Conservation (phyloP, 2,797 vertebrate genomes). For the Bradypodion pumilum region DNA sequence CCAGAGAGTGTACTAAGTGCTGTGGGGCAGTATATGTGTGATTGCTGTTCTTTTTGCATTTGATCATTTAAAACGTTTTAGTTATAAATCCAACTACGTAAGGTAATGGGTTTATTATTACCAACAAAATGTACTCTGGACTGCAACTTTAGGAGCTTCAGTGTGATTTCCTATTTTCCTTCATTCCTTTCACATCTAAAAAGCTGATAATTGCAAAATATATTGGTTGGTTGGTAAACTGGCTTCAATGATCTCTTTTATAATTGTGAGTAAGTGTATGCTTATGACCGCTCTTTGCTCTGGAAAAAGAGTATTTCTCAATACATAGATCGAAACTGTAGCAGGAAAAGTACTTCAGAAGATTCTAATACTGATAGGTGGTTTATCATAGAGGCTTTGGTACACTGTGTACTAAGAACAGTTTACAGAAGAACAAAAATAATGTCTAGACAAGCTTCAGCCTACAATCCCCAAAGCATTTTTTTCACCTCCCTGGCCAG, state of each 20-base stretch:
- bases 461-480: not conserved
- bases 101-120: not conserved
- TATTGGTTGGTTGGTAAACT: not conserved
- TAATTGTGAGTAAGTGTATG: not conserved
- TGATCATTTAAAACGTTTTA: not conserved
- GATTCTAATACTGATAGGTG: conserved; percentile 1
- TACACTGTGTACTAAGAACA: conserved; percentile 28
- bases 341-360: not conserved
- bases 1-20: no score
- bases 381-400: not conserved
- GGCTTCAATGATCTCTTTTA: not conserved
- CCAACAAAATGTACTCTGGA: not conserved
- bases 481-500: conserved; percentile 13
- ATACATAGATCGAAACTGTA: not conserved
- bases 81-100: not conserved
- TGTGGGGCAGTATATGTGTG: no score
- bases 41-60: no score
- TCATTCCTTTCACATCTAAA: not conserved
- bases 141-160: not conserved
- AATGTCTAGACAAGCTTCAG: conserved; percentile 22
- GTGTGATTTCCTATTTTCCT: not conserved
- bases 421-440: not conserved
- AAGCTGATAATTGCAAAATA: not conserved
- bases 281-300: not conserved
- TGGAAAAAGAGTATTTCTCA: not conserved